phyloP scores from a whole-genome alignment of 1,140 invertebrate genomes.

The Oreohelix idahoensis region DNA sequence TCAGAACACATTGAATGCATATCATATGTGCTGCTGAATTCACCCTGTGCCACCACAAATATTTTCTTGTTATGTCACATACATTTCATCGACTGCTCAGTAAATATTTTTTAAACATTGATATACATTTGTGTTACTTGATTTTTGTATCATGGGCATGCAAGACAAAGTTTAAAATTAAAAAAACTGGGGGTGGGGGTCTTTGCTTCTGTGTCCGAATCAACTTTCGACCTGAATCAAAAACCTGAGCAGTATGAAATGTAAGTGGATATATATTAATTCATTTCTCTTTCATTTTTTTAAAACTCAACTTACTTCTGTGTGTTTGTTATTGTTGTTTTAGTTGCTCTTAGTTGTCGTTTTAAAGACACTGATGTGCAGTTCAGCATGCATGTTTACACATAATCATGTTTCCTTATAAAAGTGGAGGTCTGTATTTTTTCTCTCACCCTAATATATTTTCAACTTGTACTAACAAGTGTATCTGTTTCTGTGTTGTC shows the following conservation, averaged over 20 bases:
- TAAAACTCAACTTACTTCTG: background rate
- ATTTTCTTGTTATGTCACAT: background rate
- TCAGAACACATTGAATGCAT: background rate
- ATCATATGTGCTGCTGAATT: background rate
- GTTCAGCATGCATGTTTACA: background rate
- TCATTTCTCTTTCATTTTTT: background rate
- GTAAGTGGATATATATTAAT: background rate
- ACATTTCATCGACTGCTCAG: background rate
- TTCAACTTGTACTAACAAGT: slow-evolving; percentile 15
- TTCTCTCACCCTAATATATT: background rate
- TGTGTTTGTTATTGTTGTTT: slow-evolving; percentile 6
- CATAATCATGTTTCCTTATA: background rate
- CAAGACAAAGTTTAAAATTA: too few relatives aligned
- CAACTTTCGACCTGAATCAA: too few relatives aligned
- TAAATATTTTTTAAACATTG: background rate
- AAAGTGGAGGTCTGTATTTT: background rate
- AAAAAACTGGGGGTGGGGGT: too few relatives aligned
- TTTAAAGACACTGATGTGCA: background rate
- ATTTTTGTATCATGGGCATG: too few relatives aligned
- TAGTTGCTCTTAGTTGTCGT: background rate
- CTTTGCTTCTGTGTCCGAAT: too few relatives aligned
- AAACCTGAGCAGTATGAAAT: background rate
- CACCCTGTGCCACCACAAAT: background rate
- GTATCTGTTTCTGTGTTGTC: slow-evolving; percentile 21
- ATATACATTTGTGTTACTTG: too few relatives aligned